phyloP scores from a whole-genome alignment of 2,888 invertebrate genomes.

The Pherbina coryleti region DNA sequence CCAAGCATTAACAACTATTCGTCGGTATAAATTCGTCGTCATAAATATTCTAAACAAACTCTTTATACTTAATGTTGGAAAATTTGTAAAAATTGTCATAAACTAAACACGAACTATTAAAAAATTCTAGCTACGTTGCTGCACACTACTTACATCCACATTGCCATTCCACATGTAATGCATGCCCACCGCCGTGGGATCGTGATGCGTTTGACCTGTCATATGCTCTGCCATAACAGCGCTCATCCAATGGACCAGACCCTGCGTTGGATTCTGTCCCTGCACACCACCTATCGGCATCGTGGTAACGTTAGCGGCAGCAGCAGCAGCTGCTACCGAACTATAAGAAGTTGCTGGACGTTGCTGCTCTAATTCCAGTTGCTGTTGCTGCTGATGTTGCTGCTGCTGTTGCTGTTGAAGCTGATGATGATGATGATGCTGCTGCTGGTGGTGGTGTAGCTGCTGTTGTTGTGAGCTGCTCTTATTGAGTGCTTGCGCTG shows the following conservation, averaged over 20 bases:
- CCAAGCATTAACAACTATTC: too few species aligned
- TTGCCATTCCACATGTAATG: constrained; percentile 71
- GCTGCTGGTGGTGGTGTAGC: constrained; percentile 32
- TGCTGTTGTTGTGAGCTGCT: constrained; percentile 31
- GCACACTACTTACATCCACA: constrained; percentile 67
- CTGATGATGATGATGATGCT: constrained; percentile 26
- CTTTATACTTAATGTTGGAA: too few species aligned
- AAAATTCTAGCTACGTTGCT: background rate
- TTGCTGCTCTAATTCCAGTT: constrained; percentile 19
- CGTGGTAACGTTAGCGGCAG: constrained; percentile 55
- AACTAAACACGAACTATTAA: too few species aligned
- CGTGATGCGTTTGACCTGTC: constrained; percentile 83
- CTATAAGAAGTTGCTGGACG: constrained; percentile 11
- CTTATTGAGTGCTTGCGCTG: too few species aligned
- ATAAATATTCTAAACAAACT: too few species aligned
- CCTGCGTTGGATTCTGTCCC: constrained; percentile 79
- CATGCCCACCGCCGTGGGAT: constrained; percentile 70
- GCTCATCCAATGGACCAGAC: constrained; percentile 96
- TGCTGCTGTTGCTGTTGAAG: constrained; percentile 39
- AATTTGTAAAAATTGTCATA: too few species aligned
- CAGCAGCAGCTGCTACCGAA: constrained; percentile 45
- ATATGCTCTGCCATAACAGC: constrained; percentile 94
- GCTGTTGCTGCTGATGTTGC: constrained; percentile 45
- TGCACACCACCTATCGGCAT: constrained; percentile 70
- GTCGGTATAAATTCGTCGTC: too few species aligned